A percentile compares a stretch with the other conserved stretches of the same genome.
phyloP scores from a whole-genome alignment of 2,888 invertebrate species.

The Eudasyphora cyanicolor region DNA sequence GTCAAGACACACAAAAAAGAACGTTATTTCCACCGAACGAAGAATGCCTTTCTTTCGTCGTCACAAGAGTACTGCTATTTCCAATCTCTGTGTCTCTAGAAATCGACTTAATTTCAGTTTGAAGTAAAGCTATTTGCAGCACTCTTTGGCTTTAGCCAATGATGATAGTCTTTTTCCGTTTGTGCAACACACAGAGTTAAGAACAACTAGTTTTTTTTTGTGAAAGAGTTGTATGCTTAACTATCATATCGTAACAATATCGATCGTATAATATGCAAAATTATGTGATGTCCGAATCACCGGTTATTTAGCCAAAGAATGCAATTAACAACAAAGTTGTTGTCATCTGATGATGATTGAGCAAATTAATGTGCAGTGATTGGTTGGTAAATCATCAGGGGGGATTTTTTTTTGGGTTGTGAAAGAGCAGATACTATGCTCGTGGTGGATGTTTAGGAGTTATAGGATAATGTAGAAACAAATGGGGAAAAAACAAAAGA shows the following conservation, averaged over 20 bases:
- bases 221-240: background rate
- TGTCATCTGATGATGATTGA: constrained; percentile 22
- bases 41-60: too few species aligned
- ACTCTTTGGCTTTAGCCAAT: too few species aligned
- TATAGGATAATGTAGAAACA: too few species aligned
- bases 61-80: background rate
- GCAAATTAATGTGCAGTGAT: constrained; percentile 11
- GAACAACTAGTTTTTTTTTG: background rate
- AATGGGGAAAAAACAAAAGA: too few species aligned
- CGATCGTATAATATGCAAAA: background rate
- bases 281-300: background rate
- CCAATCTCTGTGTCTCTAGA: background rate
- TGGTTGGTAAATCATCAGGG: too few species aligned
- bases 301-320: constrained; percentile 31
- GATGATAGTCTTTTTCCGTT: background rate
- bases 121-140: too few species aligned
- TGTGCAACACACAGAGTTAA: too few species aligned
- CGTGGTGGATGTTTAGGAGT: too few species aligned
- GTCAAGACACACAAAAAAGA: too few species aligned
- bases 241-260: background rate
- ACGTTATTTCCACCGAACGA: too few species aligned
- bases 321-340: constrained; percentile 38
- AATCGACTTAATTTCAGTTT: background rate
- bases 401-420: too few species aligned
- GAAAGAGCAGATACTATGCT: too few species aligned